Conservation (phyloP, 1,140 invertebrate genomes). For the Drosophila guanche region DNA sequence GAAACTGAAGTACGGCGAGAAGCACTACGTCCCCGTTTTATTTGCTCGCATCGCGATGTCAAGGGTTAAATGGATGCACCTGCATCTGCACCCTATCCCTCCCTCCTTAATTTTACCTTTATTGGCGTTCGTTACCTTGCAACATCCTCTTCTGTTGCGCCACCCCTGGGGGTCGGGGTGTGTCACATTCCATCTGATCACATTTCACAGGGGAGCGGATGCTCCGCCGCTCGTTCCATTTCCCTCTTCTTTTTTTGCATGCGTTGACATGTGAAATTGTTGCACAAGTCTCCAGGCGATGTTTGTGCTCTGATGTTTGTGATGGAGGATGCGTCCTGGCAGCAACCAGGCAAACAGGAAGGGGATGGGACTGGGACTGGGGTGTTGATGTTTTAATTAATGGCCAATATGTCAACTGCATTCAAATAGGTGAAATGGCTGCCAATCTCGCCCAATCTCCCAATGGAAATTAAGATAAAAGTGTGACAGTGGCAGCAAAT, state of each 20-base stretch:
- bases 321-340: too few species aligned
- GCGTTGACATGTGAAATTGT: slow-evolving; percentile 76
- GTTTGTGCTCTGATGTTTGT: slow-evolving; percentile 48
- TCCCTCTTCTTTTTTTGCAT: slow-evolving; percentile 55
- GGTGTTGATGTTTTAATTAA: slow-evolving; percentile 71
- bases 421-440: slow-evolving; percentile 62
- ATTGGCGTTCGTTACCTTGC: slow-evolving; percentile 35
- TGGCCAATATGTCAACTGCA: slow-evolving; percentile 63
- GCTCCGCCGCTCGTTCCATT: slow-evolving; percentile 9
- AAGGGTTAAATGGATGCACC: slow-evolving; percentile 64
- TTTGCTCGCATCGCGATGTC: slow-evolving; percentile 71
- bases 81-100: slow-evolving; percentile 3
- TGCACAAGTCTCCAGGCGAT: slow-evolving; percentile 67
- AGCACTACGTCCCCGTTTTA: slow-evolving; percentile 47
- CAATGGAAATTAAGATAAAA: slow-evolving; percentile 26
- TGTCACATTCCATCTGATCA: slow-evolving; percentile 63
- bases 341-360: too few species aligned
- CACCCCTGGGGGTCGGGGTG: neutral
- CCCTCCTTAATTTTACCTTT: slow-evolving; percentile 56
- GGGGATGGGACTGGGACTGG: neutral
- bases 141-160: too few species aligned
- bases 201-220: slow-evolving; percentile 49
- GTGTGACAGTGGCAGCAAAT: neutral
- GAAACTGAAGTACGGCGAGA: neutral
- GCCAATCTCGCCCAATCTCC: slow-evolving; percentile 39